Base-by-base conservation (phyloP, 2,888 invertebrate genomes). In the Tenthredo livida region DNA sequence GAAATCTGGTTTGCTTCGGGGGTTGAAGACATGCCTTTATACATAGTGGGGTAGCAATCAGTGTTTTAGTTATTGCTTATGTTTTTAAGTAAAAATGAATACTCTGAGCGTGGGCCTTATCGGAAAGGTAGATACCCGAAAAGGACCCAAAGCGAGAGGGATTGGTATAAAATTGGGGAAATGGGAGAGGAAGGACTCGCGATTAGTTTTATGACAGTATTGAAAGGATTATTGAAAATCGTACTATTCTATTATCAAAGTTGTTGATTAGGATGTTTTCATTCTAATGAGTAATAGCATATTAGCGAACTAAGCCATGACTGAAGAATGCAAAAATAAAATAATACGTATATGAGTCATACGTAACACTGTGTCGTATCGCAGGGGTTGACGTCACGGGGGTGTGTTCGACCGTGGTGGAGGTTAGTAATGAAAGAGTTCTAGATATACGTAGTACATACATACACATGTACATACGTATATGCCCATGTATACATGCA, bases 341-440 rank as follows among this genome's bases (percentile, higher is more conserved):
- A 47, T n/a, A 29, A 43, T n/a, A n/a, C 21, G 33, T 17, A n/a
- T 25, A n/a, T 25, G 21, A n/a, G 12, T 21, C n/a, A 12, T n/a
- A 40, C 21, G 15, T 9, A 37, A 37, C 61, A 61, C 80, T 61
- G 80, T 37, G 80, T 15, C 40, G 61, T 80, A 61, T 40, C 12
- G 10, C n/a, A 21, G 40, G 61, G 33, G n/a, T 67, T 86, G 87
- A 88, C 88, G 87, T 87, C 87, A 87, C 84, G 80, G 70, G 85
- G 85, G 54, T 75, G 67, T 84, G 80, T 85, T 29, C 37, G 85
- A 43, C 85, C 70, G 54, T 50, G 80, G 61, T 70, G 15, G 70
- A 37, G 80, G 65, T 78, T 77, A 33, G 84, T 84, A 67, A 65
- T 75, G 58, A 58, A 75, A 75, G 84, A 75, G 73, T 72, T 50